phyloP scores from a whole-genome alignment of 30 jellyfish, hydroid and myxozoan genomes.

The Aurelia sp. region DNA sequence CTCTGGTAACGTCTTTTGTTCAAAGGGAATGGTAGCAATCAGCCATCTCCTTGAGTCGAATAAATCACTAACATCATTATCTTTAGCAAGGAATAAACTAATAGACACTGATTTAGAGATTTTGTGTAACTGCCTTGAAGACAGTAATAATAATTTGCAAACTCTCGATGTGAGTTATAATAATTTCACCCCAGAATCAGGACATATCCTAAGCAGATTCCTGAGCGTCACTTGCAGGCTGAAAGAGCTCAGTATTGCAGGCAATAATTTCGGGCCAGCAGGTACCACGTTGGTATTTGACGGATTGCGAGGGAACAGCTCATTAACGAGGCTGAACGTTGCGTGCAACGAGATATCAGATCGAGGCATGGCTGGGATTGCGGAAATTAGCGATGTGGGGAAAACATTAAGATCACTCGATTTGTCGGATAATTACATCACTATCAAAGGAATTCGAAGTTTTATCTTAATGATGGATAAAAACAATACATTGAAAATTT shows the following conservation, averaged over 20 bases:
- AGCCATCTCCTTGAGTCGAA: conserved; percentile 58
- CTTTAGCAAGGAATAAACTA: conserved; percentile 35
- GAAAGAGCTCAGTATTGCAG: conserved; percentile 41
- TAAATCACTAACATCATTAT: conserved; percentile 33
- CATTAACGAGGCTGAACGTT: conserved; percentile 38
- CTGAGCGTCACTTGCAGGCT: conserved; percentile 14
- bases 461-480: conserved; percentile 32
- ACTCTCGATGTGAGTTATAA: conserved; percentile 59
- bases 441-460: conserved; percentile 27
- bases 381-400: conserved; percentile 21
- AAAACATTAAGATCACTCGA: conserved; percentile 22
- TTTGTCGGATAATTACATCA: conserved; percentile 54
- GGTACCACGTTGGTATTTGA: conserved; percentile 35
- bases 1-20: conserved; percentile 38
- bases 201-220: conserved; percentile 39
- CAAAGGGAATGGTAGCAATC: conserved; percentile 52
- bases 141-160: conserved; percentile 31
- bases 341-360: conserved; percentile 69
- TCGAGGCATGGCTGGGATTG: conserved; percentile 26
- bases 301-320: conserved; percentile 21
- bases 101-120: conserved; percentile 64
- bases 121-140: conserved; percentile 58
- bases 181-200: conserved; percentile 61
- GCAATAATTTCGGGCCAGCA: conserved; percentile 53
- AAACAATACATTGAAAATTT: conserved; percentile 8